Conservation (phyloP, 2,888 invertebrate genomes). For the Morpho helenor region DNA sequence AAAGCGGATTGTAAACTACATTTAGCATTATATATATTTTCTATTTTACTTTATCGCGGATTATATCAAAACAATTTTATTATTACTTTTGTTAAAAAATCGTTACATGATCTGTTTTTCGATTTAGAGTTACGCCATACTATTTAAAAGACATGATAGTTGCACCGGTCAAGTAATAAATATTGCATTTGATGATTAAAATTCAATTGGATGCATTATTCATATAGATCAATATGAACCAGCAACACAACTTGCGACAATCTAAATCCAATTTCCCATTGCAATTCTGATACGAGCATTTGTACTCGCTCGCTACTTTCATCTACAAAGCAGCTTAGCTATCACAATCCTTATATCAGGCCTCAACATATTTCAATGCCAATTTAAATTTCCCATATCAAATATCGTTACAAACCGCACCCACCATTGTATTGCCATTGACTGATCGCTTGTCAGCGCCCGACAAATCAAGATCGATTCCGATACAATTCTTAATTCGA, state of each 20-base stretch:
- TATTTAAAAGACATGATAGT: too few species aligned
- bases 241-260: constrained; percentile 1
- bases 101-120: too few species aligned
- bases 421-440: constrained; percentile 55
- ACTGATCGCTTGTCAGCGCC: constrained; percentile 69
- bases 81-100: too few species aligned
- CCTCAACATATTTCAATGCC: constrained; percentile 46
- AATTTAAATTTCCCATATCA: constrained; percentile 53
- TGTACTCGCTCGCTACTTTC: constrained; percentile 11
- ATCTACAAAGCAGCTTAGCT: constrained; percentile 14
- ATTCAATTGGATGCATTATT: too few species aligned
- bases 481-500: constrained; percentile 65
- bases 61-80: too few species aligned
- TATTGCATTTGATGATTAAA: too few species aligned
- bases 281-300: background rate
- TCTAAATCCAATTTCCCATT: constrained; percentile 3
- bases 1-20: too few species aligned
- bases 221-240: background rate
- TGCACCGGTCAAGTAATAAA: too few species aligned
- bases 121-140: too few species aligned
- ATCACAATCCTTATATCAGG: constrained; percentile 15
- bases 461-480: constrained; percentile 72
- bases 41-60: too few species aligned
- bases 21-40: too few species aligned
- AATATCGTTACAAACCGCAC: constrained; percentile 52